These are phyloP conservation scores for Megatriorchis doriae DNA, from an alignment of 2,113 vertebrate genomes.

Conservation along the genomic window DNA sequence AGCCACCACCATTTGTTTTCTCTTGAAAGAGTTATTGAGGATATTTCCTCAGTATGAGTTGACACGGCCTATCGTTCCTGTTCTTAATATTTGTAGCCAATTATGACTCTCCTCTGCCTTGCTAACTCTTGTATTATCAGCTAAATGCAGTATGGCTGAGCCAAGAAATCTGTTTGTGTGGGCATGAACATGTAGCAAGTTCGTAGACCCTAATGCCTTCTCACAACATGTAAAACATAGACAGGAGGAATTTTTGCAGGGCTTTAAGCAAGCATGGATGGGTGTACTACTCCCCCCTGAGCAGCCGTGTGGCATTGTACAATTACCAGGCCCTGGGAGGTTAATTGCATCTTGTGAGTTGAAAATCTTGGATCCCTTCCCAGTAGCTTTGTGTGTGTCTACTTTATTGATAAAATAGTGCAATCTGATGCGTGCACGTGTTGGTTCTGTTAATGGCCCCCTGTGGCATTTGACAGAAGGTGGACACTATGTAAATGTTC, in stretches of 20 bases:
- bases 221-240: neutral
- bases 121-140: neutral
- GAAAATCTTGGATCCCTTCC: slow-evolving; percentile 5
- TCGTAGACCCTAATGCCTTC: neutral
- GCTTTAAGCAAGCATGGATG: neutral
- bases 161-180: neutral
- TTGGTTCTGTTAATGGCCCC: neutral
- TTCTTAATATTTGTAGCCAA: neutral
- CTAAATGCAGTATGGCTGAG: neutral
- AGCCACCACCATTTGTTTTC: neutral
- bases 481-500: neutral
- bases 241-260: neutral
- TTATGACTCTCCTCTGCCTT: neutral
- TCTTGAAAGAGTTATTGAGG: neutral
- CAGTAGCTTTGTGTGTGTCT: neutral
- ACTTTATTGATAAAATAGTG: slow-evolving; percentile 1
- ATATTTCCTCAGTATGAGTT: neutral
- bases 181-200: neutral
- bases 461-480: neutral
- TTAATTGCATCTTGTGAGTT: neutral
- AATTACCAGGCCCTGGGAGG: neutral
- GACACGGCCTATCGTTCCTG: neutral
- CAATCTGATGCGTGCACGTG: neutral
- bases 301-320: neutral
- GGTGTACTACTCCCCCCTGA: neutral